A percentile compares a stretch with the other conserved stretches of the same genome.
These are phyloP conservation scores for Conomelus anceps DNA, from an alignment of 2,888 invertebrate genomes.

Conservation along the genomic window DNA sequence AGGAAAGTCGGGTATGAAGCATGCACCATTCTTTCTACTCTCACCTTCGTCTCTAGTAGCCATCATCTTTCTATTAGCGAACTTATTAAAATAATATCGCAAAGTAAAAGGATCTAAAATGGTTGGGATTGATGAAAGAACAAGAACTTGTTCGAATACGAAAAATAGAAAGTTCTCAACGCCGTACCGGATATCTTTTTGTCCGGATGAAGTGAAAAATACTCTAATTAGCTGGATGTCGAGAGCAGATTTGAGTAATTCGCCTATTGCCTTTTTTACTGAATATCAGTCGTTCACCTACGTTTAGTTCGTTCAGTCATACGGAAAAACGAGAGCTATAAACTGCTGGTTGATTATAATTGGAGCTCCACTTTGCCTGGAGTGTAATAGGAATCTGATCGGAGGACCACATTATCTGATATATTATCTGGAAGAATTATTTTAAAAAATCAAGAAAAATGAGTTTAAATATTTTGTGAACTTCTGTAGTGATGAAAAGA, in stretches of 20 bases:
- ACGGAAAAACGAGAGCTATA: neutral
- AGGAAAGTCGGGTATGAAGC: neutral
- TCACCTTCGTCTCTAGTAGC: neutral
- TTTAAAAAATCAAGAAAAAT: no score
- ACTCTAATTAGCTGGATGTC: neutral
- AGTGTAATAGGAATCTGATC: no score
- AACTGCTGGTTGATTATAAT: neutral
- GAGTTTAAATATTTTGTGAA: no score
- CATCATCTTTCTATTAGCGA: neutral
- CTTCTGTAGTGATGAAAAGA: no score
- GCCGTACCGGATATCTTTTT: neutral
- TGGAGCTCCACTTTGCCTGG: no score
- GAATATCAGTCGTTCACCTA: neutral
- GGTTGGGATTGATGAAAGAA: neutral
- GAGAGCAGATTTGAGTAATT: neutral
- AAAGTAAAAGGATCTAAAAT: neutral
- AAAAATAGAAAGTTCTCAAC: neutral
- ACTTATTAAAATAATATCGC: neutral
- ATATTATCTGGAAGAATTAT: no score
- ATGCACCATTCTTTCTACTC: neutral
- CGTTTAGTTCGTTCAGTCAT: neutral
- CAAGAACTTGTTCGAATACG: neutral
- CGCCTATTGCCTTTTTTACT: neutral
- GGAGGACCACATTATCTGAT: no score
- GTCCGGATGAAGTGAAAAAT: neutral